Conservation (phyloP, 2,113 vertebrate genomes). For the Pardalotus punctatus region DNA sequence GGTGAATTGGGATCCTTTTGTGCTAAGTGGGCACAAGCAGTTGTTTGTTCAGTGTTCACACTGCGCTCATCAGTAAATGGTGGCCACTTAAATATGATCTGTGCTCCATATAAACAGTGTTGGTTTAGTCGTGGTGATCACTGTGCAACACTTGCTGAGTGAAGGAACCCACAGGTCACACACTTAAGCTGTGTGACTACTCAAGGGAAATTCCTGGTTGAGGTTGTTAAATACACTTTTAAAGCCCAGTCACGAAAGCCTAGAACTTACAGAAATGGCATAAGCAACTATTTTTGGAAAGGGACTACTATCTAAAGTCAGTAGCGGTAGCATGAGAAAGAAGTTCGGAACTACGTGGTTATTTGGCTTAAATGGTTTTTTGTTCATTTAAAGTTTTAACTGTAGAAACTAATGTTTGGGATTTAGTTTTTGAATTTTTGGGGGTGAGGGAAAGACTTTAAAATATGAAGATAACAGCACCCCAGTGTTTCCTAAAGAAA, state of each 20-base stretch:
- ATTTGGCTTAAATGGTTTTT: not conserved
- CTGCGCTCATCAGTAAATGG: not conserved
- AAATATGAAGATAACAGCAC: rapidly evolving
- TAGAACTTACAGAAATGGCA: not conserved
- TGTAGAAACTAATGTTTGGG: not conserved
- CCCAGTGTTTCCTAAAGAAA: not conserved
- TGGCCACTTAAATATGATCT: not conserved
- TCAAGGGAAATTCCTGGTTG: not conserved
- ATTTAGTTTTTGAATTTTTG: not conserved
- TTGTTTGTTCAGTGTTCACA: not conserved
- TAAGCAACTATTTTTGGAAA: not conserved
- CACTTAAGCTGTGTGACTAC: rapidly evolving
- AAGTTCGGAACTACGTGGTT: not conserved
- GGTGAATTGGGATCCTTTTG: not conserved
- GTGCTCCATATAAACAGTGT: not conserved
- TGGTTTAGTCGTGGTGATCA: not conserved
- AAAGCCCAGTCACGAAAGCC: not conserved
- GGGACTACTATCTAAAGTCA: not conserved
- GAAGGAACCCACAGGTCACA: not conserved
- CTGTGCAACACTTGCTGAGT: not conserved
- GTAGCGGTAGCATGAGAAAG: not conserved
- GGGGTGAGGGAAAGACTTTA: not conserved
- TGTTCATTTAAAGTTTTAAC: not conserved
- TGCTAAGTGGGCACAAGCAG: not conserved
- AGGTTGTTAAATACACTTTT: not conserved